phyloP scores from a whole-genome alignment of 2,113 vertebrate species.

The Cephalophus harveyi region DNA sequence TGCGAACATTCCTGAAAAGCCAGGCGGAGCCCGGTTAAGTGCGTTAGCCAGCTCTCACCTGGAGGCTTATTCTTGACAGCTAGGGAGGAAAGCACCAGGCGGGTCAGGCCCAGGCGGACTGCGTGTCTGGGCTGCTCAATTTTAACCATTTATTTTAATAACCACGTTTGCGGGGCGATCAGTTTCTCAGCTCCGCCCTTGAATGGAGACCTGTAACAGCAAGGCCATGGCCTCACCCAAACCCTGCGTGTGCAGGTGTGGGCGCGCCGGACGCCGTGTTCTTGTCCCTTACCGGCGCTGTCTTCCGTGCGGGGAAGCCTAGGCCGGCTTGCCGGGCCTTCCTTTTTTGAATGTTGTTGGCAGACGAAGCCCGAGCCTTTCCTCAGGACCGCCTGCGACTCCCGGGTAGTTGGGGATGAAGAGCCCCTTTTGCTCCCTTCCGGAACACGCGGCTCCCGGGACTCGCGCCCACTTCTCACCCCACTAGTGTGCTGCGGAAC shows the following conservation, averaged over 20 bases:
- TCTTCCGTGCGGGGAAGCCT: background rate
- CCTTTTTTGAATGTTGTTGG: background rate
- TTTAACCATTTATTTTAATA: background rate
- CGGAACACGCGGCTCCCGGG: accelerated
- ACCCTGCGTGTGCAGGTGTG: background rate
- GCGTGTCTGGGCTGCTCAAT: background rate
- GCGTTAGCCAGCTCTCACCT: accelerated
- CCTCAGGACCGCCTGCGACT: background rate
- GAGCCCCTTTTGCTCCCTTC: accelerated
- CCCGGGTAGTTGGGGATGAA: accelerated
- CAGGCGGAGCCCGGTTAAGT: background rate
- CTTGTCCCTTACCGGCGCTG: background rate
- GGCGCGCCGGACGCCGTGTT: background rate
- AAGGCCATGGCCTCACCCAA: background rate
- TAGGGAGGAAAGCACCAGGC: background rate
- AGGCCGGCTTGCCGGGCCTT: background rate
- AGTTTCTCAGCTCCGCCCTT: background rate
- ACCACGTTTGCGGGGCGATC: background rate
- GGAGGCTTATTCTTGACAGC: background rate
- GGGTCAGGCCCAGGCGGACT: background rate
- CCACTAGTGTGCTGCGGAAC: background rate
- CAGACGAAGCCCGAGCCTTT: background rate
- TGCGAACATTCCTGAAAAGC: background rate
- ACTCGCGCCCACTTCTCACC: background rate
- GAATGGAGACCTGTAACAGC: too few species aligned